These are phyloP conservation scores for Resseliella maxima DNA, from an alignment of 2,888 invertebrate species.

Conservation along the genomic window DNA sequence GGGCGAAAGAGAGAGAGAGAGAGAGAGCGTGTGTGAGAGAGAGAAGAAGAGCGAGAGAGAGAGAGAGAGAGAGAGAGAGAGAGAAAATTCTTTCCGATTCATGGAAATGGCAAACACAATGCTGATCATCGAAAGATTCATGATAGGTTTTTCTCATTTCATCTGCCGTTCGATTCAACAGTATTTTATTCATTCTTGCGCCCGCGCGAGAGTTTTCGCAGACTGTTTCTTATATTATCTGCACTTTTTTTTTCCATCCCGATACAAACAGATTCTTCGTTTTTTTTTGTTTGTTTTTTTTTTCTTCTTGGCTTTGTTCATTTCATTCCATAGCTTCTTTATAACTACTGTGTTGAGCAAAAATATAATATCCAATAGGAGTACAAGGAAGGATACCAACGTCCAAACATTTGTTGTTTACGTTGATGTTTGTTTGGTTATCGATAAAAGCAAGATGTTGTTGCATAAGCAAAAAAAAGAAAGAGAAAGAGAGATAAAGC, in stretches of 20 bases:
- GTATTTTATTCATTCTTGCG: not conserved
- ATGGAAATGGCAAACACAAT: slow-evolving; percentile 39
- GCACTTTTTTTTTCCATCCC: not conserved
- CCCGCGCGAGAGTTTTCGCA: not conserved
- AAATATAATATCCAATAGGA: slow-evolving; percentile 19
- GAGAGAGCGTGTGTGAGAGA: not conserved
- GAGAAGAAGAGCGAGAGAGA: too few relatives aligned
- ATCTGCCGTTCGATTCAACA: not conserved
- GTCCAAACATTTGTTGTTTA: not conserved
- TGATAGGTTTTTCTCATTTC: slow-evolving; percentile 5
- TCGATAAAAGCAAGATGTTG: not conserved
- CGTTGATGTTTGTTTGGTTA: not conserved
- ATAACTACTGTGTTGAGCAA: slow-evolving; percentile 21
- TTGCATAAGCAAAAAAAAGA: not conserved
- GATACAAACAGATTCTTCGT: too few relatives aligned
- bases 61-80: not conserved
- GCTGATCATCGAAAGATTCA: slow-evolving; percentile 24
- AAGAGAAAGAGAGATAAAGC: not conserved
- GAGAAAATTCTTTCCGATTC: not conserved
- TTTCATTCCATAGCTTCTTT: not conserved
- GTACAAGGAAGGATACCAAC: slow-evolving; percentile 38
- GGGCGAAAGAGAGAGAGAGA: not conserved
- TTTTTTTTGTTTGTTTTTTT: not conserved
- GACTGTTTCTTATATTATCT: not conserved
- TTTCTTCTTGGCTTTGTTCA: not conserved